A percentile compares a stretch with the other conserved stretches of the same genome.
phyloP scores from a whole-genome alignment of 2,797 vertebrate species.

The Meda fulgida region DNA sequence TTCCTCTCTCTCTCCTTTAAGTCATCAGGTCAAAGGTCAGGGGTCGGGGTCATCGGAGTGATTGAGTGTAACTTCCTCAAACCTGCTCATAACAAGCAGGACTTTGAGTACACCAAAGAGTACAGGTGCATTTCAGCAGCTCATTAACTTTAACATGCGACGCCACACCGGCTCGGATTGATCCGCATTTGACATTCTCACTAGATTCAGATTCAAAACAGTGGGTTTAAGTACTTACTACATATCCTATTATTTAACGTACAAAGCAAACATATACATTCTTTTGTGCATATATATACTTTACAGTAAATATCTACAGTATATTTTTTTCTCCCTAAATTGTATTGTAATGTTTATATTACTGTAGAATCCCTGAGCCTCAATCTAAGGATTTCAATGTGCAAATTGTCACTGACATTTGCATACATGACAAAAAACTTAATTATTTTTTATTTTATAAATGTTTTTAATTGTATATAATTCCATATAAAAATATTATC shows the following conservation, averaged over 20 bases:
- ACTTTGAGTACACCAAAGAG: constrained; percentile 87
- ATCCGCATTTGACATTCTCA: neutral
- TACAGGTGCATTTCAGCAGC: constrained; percentile 73
- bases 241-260: too few relatives aligned
- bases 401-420: neutral
- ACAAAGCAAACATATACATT: too few relatives aligned
- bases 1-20: constrained; percentile 49
- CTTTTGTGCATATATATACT: too few relatives aligned
- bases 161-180: neutral
- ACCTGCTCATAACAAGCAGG: constrained; percentile 85
- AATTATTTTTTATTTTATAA: neutral
- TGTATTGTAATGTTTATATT: neutral
- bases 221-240: neutral
- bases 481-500: too few relatives aligned
- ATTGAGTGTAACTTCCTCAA: constrained; percentile 87
- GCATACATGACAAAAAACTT: neutral
- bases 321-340: neutral
- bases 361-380: neutral
- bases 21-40: constrained; percentile 75
- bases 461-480: neutral
- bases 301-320: too few relatives aligned
- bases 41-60: constrained; percentile 82
- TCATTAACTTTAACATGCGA: neutral
- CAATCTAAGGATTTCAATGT: neutral
- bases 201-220: neutral